Evolutionary conservation across 2,113 vertebrate species (phyloP).

Genomic region (Hydrolagus affinis): DNA sequence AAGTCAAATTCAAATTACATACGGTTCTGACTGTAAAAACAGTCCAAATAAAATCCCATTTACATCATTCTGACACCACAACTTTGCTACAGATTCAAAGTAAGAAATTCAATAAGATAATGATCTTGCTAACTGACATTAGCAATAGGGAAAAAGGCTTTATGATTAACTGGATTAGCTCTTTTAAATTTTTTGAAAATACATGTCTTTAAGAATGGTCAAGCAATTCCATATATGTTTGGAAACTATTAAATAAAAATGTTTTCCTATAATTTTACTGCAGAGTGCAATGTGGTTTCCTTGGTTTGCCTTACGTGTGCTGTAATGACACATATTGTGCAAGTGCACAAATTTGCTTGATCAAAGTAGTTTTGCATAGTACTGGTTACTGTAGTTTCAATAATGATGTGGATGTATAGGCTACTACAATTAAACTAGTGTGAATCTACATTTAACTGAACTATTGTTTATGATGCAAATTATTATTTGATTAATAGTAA

Average conservation of each 20-base stretch:
- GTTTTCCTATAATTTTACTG: not conserved
- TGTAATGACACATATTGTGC: not conserved
- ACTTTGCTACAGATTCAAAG: not conserved
- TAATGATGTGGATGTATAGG: no score
- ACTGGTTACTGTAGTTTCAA: no score
- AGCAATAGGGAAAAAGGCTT: not conserved
- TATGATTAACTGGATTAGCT: not conserved
- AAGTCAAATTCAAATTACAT: not conserved
- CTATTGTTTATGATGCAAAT: no score
- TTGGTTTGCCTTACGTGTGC: not conserved
- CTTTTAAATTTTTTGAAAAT: not conserved
- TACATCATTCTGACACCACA: not conserved
- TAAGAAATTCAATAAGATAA: not conserved
- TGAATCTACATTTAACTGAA: no score
- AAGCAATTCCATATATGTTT: not conserved
- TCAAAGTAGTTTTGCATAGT: not conserved
- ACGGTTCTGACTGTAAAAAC: not conserved
- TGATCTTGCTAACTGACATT: not conserved
- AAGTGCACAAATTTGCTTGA: not conserved
- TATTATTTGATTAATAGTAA: no score
- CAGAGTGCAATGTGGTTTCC: not conserved
- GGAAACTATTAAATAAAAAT: not conserved
- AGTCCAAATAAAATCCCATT: not conserved
- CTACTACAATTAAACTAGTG: no score
- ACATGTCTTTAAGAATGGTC: not conserved